Conservation (phyloP, 2,113 vertebrate genomes). For the Callorhinus ursinus region DNA sequence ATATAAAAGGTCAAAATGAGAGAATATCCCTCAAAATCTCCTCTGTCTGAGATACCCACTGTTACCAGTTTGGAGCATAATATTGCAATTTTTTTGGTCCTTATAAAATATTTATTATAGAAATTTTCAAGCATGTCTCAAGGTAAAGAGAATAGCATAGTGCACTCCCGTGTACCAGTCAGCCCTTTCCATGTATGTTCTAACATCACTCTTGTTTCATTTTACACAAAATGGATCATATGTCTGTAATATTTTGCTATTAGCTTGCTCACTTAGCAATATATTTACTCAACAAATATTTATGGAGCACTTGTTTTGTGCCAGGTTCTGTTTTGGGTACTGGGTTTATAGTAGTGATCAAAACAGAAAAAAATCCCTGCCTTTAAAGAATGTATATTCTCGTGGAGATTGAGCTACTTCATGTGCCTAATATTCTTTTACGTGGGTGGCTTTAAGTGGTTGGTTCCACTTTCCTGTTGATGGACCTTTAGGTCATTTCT, state of each 20-base stretch:
- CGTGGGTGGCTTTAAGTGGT: background rate
- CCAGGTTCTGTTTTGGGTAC: background rate
- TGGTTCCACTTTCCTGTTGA: background rate
- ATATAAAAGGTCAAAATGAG: background rate
- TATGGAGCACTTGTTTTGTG: background rate
- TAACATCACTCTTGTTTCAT: background rate
- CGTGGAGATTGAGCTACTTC: background rate
- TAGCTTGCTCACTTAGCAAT: background rate
- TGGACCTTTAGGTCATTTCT: background rate
- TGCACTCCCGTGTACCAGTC: background rate
- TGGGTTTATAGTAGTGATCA: background rate
- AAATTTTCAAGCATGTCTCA: background rate
- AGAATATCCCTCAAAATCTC: constrained; percentile 5
- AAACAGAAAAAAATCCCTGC: background rate
- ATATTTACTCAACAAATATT: constrained; percentile 28
- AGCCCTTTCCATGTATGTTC: background rate
- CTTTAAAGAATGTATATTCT: background rate
- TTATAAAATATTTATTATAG: background rate
- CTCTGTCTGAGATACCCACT: background rate
- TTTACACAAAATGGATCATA: background rate
- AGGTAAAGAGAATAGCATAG: background rate
- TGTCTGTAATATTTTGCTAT: background rate
- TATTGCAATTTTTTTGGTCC: background rate
- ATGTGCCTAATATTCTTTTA: background rate
- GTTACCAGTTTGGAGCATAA: background rate